These are phyloP conservation scores for Antigone vipio DNA, from an alignment of 2,113 vertebrate genomes.

Conservation along the genomic window DNA sequence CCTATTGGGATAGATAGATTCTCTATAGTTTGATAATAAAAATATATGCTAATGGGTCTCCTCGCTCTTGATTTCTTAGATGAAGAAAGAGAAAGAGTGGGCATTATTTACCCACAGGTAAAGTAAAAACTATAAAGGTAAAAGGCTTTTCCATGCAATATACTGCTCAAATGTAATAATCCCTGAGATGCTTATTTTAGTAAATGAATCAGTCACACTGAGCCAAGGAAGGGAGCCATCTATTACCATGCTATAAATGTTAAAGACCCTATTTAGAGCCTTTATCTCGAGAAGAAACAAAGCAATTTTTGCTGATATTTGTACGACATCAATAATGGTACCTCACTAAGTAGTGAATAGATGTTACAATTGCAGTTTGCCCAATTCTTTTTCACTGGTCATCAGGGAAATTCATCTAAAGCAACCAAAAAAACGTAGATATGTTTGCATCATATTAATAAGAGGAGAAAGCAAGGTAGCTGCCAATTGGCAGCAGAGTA, in stretches of 20 bases:
- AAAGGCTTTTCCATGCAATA: conserved; percentile 61
- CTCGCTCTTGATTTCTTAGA: conserved; percentile 48
- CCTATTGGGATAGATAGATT: conserved; percentile 60
- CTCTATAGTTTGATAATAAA: conserved; percentile 61
- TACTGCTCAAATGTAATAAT: conserved; percentile 61
- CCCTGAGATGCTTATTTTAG: conserved; percentile 69
- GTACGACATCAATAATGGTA: conserved; percentile 41
- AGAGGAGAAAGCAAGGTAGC: conserved; percentile 71
- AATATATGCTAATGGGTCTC: conserved; percentile 48
- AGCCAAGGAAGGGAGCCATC: conserved; percentile 49
- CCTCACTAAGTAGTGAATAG: conserved; percentile 61
- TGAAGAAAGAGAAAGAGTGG: conserved; percentile 1
- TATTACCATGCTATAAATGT: conserved; percentile 62
- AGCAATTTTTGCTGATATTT: conserved; percentile 68
- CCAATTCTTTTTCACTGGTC: conserved; percentile 70
- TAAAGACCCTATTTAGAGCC: conserved; percentile 68
- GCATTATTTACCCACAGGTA: conserved; percentile 63
- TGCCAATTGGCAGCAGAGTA: conserved; percentile 81
- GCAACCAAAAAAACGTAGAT: conserved; percentile 72
- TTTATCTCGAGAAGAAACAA: conserved; percentile 64
- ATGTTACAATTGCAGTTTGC: conserved; percentile 60
- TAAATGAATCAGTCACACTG: conserved; percentile 65
- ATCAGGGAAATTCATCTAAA: conserved; percentile 77
- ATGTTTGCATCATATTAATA: conserved; percentile 81
- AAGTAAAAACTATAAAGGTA: conserved; percentile 68